Percentiles rank a stretch among this genome's conserved stretches.
Evolutionary conservation across 2,888 invertebrate genomes (phyloP).

Genomic region (Dinocampus coccinellae): DNA sequence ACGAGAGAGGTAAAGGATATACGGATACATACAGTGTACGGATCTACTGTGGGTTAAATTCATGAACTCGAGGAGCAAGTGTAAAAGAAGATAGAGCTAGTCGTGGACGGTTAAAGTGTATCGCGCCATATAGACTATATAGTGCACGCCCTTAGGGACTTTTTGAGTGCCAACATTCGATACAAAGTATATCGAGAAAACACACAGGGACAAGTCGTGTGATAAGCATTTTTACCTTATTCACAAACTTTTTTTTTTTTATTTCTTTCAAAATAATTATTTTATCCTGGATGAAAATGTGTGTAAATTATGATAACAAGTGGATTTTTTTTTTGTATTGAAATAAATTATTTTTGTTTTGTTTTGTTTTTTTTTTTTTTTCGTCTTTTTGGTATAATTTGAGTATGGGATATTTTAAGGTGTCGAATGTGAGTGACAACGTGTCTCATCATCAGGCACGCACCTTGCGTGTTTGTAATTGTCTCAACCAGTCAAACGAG

Average conservation of each 20-base stretch:
- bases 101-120: constrained; percentile 31
- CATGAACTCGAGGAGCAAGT: neutral
- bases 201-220: constrained; percentile 31
- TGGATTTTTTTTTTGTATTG: neutral
- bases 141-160: constrained; percentile 34
- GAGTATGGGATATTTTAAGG: neutral
- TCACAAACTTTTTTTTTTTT: constrained; percentile 22
- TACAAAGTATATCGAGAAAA: constrained; percentile 30
- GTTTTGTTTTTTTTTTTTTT: neutral
- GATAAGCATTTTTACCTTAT: constrained; percentile 28
- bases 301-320: neutral
- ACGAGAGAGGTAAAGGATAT: neutral
- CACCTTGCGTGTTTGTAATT: constrained; percentile 35
- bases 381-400: neutral
- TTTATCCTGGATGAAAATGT: neutral
- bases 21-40: neutral
- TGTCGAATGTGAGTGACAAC: neutral
- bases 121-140: constrained; percentile 21
- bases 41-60: neutral
- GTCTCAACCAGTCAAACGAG: constrained; percentile 13
- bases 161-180: constrained; percentile 41
- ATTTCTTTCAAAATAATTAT: neutral
- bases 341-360: no score
- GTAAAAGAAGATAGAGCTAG: constrained; percentile 8
- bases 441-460: neutral